A percentile compares a stretch with the other conserved stretches of the same genome.
phyloP scores from a whole-genome alignment of 2,888 invertebrate species.

The Noctua comes region DNA sequence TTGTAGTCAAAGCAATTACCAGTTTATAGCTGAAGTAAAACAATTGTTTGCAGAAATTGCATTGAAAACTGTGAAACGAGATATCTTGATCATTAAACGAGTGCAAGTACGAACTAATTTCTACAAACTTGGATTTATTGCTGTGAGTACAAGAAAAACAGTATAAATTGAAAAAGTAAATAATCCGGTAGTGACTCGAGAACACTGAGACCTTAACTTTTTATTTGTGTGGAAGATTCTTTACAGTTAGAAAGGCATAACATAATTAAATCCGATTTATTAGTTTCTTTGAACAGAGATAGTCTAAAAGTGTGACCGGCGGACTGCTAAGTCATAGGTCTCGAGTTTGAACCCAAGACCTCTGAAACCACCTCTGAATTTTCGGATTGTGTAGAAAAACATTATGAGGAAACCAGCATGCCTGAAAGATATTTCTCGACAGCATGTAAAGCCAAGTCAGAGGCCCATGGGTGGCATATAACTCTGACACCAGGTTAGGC shows the following conservation, averaged over 20 bases:
- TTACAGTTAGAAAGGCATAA: constrained; percentile 2
- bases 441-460: no score
- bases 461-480: no score
- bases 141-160: constrained; percentile 29
- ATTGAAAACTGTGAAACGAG: constrained; percentile 32
- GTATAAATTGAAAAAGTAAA: constrained; percentile 54
- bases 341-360: no score
- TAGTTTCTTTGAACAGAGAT: no score
- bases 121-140: constrained; percentile 53
- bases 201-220: constrained; percentile 8
- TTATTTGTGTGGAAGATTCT: neutral
- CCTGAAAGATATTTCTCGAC: no score
- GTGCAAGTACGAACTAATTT: constrained; percentile 40
- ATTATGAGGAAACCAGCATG: no score
- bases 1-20: constrained; percentile 30
- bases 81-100: constrained; percentile 52
- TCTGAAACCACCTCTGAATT: no score
- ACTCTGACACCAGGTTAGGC: no score
- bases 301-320: no score
- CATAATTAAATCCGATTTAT: neutral
- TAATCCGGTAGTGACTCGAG: constrained; percentile 30
- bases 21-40: constrained; percentile 13
- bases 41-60: constrained; percentile 13
- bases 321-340: no score
- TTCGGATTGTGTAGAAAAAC: no score